These are phyloP conservation scores for Dioctria linearis DNA, from an alignment of 2,888 invertebrate species.

Conservation along the genomic window DNA sequence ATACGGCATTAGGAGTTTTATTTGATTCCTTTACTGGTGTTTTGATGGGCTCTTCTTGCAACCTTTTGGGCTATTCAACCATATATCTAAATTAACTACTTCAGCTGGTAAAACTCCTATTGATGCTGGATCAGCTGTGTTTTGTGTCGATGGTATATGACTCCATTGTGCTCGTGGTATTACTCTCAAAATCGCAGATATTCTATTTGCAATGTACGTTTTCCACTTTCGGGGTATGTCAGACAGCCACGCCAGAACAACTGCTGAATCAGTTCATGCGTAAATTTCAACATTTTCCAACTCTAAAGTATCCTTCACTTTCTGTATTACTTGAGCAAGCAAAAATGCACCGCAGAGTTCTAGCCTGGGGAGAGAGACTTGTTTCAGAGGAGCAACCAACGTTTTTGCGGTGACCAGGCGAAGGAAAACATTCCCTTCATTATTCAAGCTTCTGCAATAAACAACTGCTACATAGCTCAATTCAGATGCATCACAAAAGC, in stretches of 20 bases:
- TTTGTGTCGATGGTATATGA: too few species aligned
- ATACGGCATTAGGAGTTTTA: too few species aligned
- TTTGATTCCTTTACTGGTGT: not conserved
- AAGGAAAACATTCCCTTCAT: too few species aligned
- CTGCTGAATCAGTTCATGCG: slow-evolving; percentile 27
- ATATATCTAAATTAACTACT: slow-evolving; percentile 52
- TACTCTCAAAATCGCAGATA: too few species aligned
- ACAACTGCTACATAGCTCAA: too few species aligned
- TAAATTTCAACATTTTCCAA: not conserved
- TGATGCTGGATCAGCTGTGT: slow-evolving; percentile 53
- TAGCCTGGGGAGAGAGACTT: slow-evolving; percentile 14
- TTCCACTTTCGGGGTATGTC: slow-evolving; percentile 23
- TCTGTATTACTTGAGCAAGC: too few species aligned
- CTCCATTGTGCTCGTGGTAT: too few species aligned
- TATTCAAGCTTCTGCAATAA: too few species aligned
- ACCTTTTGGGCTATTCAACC: slow-evolving; percentile 60
- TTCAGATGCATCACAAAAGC: too few species aligned
- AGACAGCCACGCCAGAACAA: slow-evolving; percentile 57
- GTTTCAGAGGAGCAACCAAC: not conserved
- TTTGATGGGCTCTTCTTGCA: not conserved
- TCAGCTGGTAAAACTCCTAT: slow-evolving; percentile 56
- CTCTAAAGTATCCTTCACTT: not conserved
- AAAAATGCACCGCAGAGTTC: not conserved
- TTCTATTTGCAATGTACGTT: too few species aligned
- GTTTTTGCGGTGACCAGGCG: too few species aligned